Percentiles rank a stretch among this genome's conserved stretches.
Evolutionary conservation across 2,113 vertebrate species (phyloP).

Genomic region (Crotalus viridis): DNA sequence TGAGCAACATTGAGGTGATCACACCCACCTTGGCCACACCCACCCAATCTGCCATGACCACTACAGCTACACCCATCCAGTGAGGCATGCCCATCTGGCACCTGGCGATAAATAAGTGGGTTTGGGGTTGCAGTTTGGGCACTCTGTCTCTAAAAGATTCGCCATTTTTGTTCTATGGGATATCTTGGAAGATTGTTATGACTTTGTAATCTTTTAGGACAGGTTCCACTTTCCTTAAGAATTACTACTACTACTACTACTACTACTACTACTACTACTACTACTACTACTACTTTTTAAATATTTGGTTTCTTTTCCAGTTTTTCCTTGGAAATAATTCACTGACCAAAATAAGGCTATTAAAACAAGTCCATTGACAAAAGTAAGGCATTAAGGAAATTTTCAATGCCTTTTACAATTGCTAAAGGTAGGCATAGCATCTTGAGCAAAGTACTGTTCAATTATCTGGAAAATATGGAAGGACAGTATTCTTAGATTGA

Average conservation of each 20-base stretch:
- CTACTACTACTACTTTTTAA: not conserved
- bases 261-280: too few species aligned
- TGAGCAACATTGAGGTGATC: too few species aligned
- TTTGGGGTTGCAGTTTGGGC: too few species aligned
- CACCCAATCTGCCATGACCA: too few species aligned
- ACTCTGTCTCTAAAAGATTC: too few species aligned
- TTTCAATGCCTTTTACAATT: not conserved
- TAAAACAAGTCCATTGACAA: not conserved
- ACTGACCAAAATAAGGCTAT: not conserved
- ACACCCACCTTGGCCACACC: too few species aligned
- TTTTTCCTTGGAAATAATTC: not conserved
- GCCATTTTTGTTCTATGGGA: too few species aligned
- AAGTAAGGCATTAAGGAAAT: not conserved
- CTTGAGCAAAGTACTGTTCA: not conserved
- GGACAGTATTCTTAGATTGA: too few species aligned
- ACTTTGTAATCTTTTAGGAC: not conserved
- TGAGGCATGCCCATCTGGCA: too few species aligned
- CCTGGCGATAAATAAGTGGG: too few species aligned
- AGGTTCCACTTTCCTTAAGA: not conserved
- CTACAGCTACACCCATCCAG: too few species aligned
- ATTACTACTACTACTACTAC: not conserved
- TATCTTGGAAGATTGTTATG: too few species aligned
- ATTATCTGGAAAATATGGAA: not conserved
- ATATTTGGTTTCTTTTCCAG: not conserved
- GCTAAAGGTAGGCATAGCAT: not conserved